Evolutionary conservation across 2,888 invertebrate species (phyloP).

Genomic region (Rhogogaster chlorosoma): DNA sequence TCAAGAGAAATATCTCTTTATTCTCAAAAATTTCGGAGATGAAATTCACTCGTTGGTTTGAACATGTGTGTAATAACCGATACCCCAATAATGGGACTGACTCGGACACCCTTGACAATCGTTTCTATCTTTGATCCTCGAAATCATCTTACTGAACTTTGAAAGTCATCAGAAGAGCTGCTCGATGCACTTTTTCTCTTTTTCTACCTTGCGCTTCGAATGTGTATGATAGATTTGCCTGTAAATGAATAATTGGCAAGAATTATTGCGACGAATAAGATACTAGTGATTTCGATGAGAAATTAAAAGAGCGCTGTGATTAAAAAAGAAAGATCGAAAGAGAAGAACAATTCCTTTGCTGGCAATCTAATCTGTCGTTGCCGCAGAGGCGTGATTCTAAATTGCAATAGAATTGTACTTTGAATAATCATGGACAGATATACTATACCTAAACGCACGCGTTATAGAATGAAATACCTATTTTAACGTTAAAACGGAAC

Average conservation of each 20-base stretch:
- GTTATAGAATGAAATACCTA: slow-evolving; percentile 26
- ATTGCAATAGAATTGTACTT: slow-evolving; percentile 26
- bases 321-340: neutral
- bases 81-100: too few relatives aligned
- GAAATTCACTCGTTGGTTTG: too few relatives aligned
- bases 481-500: slow-evolving; percentile 26
- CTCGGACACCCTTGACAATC: neutral
- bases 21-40: too few relatives aligned
- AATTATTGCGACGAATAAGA: neutral
- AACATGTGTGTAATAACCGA: too few relatives aligned
- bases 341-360: neutral
- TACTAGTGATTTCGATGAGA: neutral
- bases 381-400: neutral
- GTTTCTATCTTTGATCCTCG: neutral
- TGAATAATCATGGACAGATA: slow-evolving; percentile 15
- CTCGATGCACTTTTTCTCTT: neutral
- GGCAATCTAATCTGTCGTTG: slow-evolving; percentile 15
- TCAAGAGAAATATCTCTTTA: too few relatives aligned
- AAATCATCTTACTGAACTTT: neutral
- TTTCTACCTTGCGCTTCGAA: neutral
- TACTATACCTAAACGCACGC: slow-evolving; percentile 22
- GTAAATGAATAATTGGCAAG: neutral
- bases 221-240: neutral
- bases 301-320: slow-evolving; percentile 26
- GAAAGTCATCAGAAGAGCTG: neutral